Percentiles rank a stretch among this genome's conserved stretches.
phyloP scores from a whole-genome alignment of 1,140 invertebrate genomes.

The Ceratosolen solmsi region DNA sequence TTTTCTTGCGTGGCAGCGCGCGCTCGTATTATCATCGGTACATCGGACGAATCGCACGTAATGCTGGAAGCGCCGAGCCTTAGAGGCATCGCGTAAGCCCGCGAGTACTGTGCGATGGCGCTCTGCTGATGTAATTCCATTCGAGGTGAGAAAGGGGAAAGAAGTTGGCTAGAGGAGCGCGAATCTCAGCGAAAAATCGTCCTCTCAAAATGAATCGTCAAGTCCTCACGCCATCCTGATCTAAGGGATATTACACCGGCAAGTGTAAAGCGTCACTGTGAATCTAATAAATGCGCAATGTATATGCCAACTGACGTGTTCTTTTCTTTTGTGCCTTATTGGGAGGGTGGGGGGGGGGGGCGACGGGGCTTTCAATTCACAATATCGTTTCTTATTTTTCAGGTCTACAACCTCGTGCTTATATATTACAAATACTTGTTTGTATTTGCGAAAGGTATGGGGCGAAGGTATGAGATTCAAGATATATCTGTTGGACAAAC shows the following conservation, averaged over 20 bases:
- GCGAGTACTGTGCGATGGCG: neutral
- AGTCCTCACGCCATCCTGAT: neutral
- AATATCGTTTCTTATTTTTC: too few species aligned
- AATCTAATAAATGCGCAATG: slow-evolving; percentile 42
- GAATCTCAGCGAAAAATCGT: slow-evolving; percentile 40
- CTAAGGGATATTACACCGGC: neutral
- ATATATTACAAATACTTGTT: too few species aligned
- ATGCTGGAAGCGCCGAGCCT: neutral
- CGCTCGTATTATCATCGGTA: neutral
- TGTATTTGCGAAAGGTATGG: neutral
- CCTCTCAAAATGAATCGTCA: neutral
- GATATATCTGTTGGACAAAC: slow-evolving; percentile 1
- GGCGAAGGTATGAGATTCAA: neutral
- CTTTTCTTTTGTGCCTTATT: neutral
- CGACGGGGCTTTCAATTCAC: too few species aligned
- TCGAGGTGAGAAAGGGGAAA: neutral
- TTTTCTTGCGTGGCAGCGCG: neutral
- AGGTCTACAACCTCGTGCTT: too few species aligned
- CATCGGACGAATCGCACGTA: neutral
- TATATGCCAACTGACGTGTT: neutral
- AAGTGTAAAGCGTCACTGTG: neutral
- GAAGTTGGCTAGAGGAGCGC: neutral
- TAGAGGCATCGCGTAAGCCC: slow-evolving; percentile 2
- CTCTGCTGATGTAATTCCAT: slow-evolving; percentile 35
- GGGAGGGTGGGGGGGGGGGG: too few species aligned